phyloP scores from a whole-genome alignment of 2,888 invertebrate genomes.

The Caenorhabditis virilis region DNA sequence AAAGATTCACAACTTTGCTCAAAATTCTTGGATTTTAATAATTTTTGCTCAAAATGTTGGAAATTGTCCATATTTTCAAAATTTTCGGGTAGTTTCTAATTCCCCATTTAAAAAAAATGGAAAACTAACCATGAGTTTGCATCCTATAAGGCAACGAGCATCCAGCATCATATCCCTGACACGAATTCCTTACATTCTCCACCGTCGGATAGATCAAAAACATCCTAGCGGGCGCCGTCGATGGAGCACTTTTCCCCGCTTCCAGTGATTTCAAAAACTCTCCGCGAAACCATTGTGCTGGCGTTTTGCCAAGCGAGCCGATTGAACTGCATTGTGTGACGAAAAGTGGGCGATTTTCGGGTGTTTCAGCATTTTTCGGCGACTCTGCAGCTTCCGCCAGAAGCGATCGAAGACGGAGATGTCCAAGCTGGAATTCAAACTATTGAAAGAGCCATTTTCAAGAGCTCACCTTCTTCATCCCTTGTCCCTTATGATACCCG shows the following conservation, averaged over 20 bases:
- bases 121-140: constrained; percentile 70
- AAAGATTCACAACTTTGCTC: too few species aligned
- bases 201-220: constrained; percentile 77
- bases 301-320: constrained; percentile 75
- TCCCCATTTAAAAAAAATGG: too few species aligned
- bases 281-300: constrained; percentile 78
- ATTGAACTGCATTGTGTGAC: constrained; percentile 59
- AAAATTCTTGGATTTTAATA: too few species aligned
- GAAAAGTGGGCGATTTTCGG: constrained; percentile 15
- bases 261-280: constrained; percentile 76
- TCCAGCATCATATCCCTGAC: constrained; percentile 84
- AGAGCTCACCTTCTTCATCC: constrained; percentile 9
- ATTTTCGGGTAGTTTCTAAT: too few species aligned
- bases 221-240: constrained; percentile 13
- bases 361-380: not conserved
- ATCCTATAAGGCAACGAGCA: constrained; percentile 85
- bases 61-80: too few species aligned
- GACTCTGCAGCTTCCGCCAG: constrained; percentile 4
- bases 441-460: constrained; percentile 1
- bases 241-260: constrained; percentile 3
- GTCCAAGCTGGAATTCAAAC: constrained; percentile 17
- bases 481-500: constrained; percentile 45
- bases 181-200: constrained; percentile 83
- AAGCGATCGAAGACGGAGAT: constrained; percentile 11
- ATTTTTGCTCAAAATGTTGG: too few species aligned